These are phyloP conservation scores for Thamnophis sirtalis DNA, from an alignment of 2,113 vertebrate genomes.

Conservation along the genomic window DNA sequence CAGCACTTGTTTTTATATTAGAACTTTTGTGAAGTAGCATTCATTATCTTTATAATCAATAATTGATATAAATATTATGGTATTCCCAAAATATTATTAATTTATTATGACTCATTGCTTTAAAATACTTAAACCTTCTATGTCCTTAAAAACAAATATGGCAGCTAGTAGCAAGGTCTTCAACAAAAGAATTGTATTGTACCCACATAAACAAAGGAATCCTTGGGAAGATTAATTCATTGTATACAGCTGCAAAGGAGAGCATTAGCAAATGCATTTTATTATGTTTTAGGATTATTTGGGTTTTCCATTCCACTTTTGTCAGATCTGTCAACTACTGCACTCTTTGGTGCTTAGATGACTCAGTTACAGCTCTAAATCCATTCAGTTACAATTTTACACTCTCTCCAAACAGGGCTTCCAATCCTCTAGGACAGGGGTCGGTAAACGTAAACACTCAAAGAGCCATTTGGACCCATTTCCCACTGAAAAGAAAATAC, in stretches of 20 bases:
- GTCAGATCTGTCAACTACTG: slow-evolving; percentile 61
- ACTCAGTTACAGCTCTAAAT: not conserved
- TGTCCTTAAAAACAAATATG: slow-evolving; percentile 84
- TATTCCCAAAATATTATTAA: slow-evolving; percentile 78
- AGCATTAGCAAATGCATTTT: slow-evolving; percentile 75
- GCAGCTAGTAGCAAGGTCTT: slow-evolving; percentile 84
- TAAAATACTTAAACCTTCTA: slow-evolving; percentile 80
- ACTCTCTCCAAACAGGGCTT: not conserved
- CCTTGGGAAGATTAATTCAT: slow-evolving; percentile 83
- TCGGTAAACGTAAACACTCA: too few relatives aligned
- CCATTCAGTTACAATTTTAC: not conserved
- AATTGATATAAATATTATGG: slow-evolving; percentile 74
- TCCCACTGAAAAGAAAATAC: too few relatives aligned
- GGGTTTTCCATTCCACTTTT: slow-evolving; percentile 60
- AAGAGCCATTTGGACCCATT: too few relatives aligned
- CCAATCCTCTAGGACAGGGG: not conserved
- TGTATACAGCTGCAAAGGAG: slow-evolving; percentile 77
- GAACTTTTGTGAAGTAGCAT: slow-evolving; percentile 71
- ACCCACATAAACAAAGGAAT: slow-evolving; percentile 82
- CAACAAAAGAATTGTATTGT: slow-evolving; percentile 85
- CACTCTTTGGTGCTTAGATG: slow-evolving; percentile 1
- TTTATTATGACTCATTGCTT: slow-evolving; percentile 79
- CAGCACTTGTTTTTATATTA: slow-evolving; percentile 65
- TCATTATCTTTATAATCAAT: slow-evolving; percentile 68
- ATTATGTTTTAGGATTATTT: slow-evolving; percentile 68